These are phyloP conservation scores for Scolanthus callimorphus DNA, from an alignment of 92 coral and sea anemone species.

Conservation along the genomic window DNA sequence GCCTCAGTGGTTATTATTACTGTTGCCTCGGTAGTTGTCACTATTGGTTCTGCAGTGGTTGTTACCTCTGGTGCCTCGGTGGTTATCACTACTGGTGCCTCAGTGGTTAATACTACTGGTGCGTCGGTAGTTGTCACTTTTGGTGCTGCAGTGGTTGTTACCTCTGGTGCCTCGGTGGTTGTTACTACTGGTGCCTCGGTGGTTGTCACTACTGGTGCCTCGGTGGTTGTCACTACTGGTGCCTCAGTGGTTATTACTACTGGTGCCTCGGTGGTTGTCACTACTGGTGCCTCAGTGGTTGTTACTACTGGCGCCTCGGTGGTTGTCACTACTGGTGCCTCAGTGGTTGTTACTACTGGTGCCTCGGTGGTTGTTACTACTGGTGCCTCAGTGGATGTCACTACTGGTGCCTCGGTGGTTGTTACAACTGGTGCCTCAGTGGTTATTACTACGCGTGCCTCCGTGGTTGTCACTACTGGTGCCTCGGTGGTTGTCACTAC, in stretches of 20 bases:
- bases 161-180: not conserved
- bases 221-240: not conserved
- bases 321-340: no score
- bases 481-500: not conserved
- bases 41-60: not conserved
- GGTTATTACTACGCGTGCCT: no score
- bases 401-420: not conserved
- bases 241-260: not conserved
- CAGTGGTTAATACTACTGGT: not conserved
- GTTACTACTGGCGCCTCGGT: no score
- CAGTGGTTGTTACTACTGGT: slow-evolving; percentile 1
- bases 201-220: not conserved
- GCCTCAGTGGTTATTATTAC: no score
- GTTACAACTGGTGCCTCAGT: not conserved
- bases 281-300: not conserved
- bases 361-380: slow-evolving; percentile 2
- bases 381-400: slow-evolving; percentile 1
- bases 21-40: no score
- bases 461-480: not conserved
- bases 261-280: not conserved
- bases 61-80: not conserved
- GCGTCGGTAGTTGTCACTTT: slow-evolving; percentile 4
- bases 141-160: not conserved
- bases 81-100: not conserved
- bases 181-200: slow-evolving; percentile 2